Evolutionary conservation across 2,113 vertebrate species (phyloP), one percentile per base, ranked within the genome.

Genomic region (Urocolius indicus): DNA sequence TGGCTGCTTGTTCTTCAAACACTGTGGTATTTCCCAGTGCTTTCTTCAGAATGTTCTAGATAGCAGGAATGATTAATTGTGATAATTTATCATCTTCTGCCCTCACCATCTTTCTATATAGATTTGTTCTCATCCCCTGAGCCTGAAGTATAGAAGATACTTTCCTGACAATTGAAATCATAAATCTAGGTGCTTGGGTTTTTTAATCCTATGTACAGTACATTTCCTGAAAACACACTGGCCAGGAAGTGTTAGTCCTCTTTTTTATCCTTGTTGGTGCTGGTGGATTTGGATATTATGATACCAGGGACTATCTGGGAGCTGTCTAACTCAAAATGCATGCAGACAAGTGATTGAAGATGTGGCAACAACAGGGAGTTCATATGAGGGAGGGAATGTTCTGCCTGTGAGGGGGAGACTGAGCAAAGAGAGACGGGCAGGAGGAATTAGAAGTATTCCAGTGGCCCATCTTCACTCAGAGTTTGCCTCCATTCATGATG

Each of bases 91-190:
- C 69, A 62, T 66, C 58, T 72, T 73, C 78, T 80, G 82, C 67
- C 45, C 48, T 69, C 11, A 0, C 58, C 6, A 5, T 76, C 43
- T 83, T 79, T 69, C 27, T 66, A 23, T 73, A 85, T 57, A 52
- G 46, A 76, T 94, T 94, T 92, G 76, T 80, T 63, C 55, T 83
- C 66, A n/a, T 82, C 49, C 55, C 30, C n/a, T 79, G 71, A 92
- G 85, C 49, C 41, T 68, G 45, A 76, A 93, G 68, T 57, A 82
- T 34, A 24, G 48, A 74, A 62, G 24, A 75, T 82, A 10, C 36
- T 76, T 90, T 95, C n/a, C 58, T 95, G 49, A 79, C 41, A 79
- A 69, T 66, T 2, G 6, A 71, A 62, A 73, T 73, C 23, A 69
- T 93, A 80, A 83, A 85, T 96, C 72, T 68, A 61, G 24, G n/a